Percentiles rank a stretch among this genome's conserved stretches.
phyloP scores from a whole-genome alignment of 2,113 vertebrate genomes.

The Procavia capensis region DNA sequence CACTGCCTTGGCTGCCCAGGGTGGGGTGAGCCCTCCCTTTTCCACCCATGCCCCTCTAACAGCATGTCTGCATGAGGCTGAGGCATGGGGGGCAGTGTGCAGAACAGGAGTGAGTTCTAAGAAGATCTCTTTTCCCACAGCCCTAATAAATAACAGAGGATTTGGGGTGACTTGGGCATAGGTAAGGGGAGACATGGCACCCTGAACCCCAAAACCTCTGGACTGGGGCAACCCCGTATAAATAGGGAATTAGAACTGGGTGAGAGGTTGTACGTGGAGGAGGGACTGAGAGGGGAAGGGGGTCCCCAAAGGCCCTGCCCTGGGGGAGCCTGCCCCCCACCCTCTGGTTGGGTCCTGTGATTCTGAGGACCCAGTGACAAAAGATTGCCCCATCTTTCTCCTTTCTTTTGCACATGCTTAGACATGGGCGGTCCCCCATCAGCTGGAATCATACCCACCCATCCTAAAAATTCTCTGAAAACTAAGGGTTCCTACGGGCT shows the following conservation, averaged over 20 bases:
- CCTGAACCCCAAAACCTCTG: conserved; percentile 63
- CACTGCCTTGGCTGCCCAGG: conserved; percentile 62
- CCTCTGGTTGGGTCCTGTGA: conserved; percentile 2
- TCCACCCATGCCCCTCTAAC: conserved; percentile 7
- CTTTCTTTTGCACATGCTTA: not conserved
- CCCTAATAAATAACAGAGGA: conserved; percentile 61
- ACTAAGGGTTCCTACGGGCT: conserved; percentile 48
- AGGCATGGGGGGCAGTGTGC: conserved; percentile 25
- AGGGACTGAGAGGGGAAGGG: not conserved
- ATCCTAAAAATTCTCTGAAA: conserved; percentile 52
- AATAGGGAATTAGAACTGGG: not conserved
- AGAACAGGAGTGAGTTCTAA: conserved; percentile 16
- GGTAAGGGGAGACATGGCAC: conserved; percentile 64
- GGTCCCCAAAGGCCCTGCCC: conserved; percentile 50
- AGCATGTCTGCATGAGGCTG: conserved; percentile 59
- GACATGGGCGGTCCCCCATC: conserved; percentile 72
- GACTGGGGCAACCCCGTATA: conserved; percentile 63
- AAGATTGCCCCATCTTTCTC: not conserved
- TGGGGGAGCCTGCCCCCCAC: conserved; percentile 63
- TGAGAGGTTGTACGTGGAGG: not conserved
- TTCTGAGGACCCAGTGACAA: not conserved
- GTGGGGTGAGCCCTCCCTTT: conserved; percentile 25
- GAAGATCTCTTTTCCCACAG: conserved; percentile 20
- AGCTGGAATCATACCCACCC: conserved; percentile 81
- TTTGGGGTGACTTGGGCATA: conserved; percentile 45